A percentile compares a stretch with the other conserved stretches of the same genome.
Evolutionary conservation across 1,140 invertebrate genomes (phyloP).

Genomic region (Bombus sibiricus): DNA sequence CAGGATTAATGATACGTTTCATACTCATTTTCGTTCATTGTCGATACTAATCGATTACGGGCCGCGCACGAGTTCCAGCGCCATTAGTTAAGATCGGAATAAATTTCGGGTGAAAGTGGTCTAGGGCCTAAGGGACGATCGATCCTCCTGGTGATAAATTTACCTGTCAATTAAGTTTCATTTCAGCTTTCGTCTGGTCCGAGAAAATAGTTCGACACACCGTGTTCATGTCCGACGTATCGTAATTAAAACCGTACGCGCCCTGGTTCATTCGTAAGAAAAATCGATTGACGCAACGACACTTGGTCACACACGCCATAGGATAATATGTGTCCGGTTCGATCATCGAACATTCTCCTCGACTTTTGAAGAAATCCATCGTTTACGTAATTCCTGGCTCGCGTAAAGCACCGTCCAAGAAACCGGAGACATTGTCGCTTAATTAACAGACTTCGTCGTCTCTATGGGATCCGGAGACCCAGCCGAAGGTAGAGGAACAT

Average conservation of each 20-base stretch:
- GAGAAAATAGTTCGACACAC: constrained; percentile 1
- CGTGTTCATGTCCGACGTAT: background rate
- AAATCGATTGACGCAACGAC: constrained; percentile 8
- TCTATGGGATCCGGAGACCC: background rate
- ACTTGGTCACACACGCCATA: background rate
- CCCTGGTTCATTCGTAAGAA: background rate
- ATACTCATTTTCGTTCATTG: constrained; percentile 58
- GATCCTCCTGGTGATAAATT: constrained; percentile 56
- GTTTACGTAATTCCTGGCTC: background rate
- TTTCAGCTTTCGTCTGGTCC: constrained; percentile 26
- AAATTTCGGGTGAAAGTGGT: constrained; percentile 60
- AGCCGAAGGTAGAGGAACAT: too few relatives aligned
- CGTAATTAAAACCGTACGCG: constrained; percentile 37
- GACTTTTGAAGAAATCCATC: background rate
- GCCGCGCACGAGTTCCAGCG: constrained; percentile 47
- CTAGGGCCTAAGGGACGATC: constrained; percentile 41
- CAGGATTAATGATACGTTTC: constrained; percentile 62
- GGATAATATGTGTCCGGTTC: background rate
- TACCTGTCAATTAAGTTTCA: constrained; percentile 57
- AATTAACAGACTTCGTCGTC: background rate
- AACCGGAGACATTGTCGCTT: background rate
- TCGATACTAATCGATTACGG: constrained; percentile 68
- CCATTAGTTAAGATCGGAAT: constrained; percentile 52
- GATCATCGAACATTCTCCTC: background rate
- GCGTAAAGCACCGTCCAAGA: background rate